A percentile compares a stretch with the other conserved stretches of the same genome.
These are phyloP conservation scores for Anguilla pacifica DNA, from an alignment of 2,797 vertebrate species.

Conservation along the genomic window DNA sequence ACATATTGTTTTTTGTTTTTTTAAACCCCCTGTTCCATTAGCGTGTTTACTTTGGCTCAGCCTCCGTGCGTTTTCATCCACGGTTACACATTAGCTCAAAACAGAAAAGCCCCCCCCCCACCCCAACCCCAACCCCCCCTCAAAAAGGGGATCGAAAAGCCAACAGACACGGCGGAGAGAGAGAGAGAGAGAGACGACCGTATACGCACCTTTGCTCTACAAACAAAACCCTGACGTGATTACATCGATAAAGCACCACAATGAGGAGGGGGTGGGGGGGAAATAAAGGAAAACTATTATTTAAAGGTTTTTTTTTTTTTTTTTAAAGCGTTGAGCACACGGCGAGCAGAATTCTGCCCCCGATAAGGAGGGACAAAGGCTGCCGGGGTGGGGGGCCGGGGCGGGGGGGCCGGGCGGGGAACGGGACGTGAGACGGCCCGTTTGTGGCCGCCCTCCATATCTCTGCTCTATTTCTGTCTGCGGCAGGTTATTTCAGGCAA, in stretches of 20 bases:
- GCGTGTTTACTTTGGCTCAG: slow-evolving; percentile 27
- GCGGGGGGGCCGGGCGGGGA: not conserved
- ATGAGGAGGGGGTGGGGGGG: not conserved
- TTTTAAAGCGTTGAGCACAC: not conserved
- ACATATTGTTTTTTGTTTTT: too few relatives aligned
- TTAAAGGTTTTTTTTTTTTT: slow-evolving; percentile 38
- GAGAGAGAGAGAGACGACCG: too few relatives aligned
- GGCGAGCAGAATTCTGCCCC: not conserved
- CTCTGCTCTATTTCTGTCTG: slow-evolving; percentile 77
- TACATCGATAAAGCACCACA: not conserved
- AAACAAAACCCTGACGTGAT: not conserved
- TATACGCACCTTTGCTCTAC: not conserved
- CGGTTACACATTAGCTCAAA: slow-evolving; percentile 44
- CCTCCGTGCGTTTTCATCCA: slow-evolving; percentile 31
- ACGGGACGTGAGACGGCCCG: slow-evolving; percentile 29
- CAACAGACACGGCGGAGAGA: not conserved
- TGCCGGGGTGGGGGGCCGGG: not conserved
- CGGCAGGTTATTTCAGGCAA: slow-evolving; percentile 75
- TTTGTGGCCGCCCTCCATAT: slow-evolving; percentile 34
- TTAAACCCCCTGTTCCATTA: not conserved
- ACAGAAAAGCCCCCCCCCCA: not conserved
- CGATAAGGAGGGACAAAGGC: slow-evolving; percentile 20
- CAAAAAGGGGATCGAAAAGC: not conserved
- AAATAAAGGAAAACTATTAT: not conserved
- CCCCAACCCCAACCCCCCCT: too few relatives aligned